A percentile compares a stretch with the other conserved stretches of the same genome.
phyloP scores from a whole-genome alignment of 2,888 invertebrate species.

The Tipula confusa region DNA sequence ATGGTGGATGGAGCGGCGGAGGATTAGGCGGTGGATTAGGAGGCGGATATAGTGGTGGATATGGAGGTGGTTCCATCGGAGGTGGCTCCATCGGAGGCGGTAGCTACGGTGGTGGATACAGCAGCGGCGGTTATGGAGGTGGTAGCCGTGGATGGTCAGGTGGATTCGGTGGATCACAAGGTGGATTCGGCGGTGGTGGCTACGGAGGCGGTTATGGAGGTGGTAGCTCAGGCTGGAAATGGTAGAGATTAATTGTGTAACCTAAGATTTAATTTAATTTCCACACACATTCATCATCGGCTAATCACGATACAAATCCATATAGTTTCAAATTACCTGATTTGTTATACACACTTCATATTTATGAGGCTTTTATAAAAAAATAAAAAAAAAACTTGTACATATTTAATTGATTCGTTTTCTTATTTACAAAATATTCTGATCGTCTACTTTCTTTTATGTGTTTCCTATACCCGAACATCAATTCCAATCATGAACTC shows the following conservation, averaged over 20 bases:
- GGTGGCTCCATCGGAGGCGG: slow-evolving; percentile 36
- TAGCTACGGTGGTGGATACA: not conserved
- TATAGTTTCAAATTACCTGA: not conserved
- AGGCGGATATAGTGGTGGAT: not conserved
- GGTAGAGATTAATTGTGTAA: not conserved
- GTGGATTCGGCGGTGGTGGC: not conserved
- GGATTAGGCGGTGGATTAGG: not conserved
- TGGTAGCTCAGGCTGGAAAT: not conserved
- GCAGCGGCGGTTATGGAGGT: not conserved
- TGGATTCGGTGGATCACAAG: not conserved
- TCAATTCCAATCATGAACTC: not conserved
- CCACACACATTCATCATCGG: not conserved
- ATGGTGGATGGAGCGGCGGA: slow-evolving; percentile 30
- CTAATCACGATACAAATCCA: not conserved
- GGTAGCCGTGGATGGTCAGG: not conserved
- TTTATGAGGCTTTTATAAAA: not conserved
- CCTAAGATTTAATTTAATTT: not conserved
- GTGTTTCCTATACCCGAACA: not conserved
- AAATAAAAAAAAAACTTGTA: not conserved
- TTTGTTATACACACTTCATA: not conserved
- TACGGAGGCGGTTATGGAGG: not conserved
- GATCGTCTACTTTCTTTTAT: not conserved
- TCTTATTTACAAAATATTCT: not conserved
- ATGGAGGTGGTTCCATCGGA: slow-evolving; percentile 36
- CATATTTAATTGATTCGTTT: not conserved